Conservation (phyloP, 2,888 invertebrate genomes). For the Lithosia quadra region DNA sequence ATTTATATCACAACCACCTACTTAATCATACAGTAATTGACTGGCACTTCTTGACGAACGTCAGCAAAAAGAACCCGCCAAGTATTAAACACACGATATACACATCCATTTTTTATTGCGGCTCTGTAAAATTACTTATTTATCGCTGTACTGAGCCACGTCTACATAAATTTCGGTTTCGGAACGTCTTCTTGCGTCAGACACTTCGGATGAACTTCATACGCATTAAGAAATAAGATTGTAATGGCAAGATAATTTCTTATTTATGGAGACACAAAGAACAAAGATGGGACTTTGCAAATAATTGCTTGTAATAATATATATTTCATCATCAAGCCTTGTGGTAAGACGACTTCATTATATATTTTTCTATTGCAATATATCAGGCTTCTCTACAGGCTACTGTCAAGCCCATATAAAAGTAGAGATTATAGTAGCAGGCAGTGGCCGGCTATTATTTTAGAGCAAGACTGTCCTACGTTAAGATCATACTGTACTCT, state of each 20-base stretch:
- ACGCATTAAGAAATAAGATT: conserved; percentile 51
- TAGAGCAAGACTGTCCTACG: neutral
- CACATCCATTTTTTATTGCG: conserved; percentile 36
- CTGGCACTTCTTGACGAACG: conserved; percentile 65
- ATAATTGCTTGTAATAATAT: conserved; percentile 28
- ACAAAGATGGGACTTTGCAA: conserved; percentile 40
- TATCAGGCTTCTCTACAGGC: neutral
- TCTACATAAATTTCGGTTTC: conserved; percentile 58
- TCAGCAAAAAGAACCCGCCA: conserved; percentile 59
- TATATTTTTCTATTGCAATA: neutral
- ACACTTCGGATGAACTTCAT: conserved; percentile 46
- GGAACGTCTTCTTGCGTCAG: conserved; percentile 55
- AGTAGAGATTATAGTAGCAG: too few relatives aligned
- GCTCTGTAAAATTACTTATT: conserved; percentile 63
- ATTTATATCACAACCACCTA: conserved; percentile 67
- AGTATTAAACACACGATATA: conserved; percentile 10
- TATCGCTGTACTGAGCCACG: conserved; percentile 46
- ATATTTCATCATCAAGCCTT: neutral
- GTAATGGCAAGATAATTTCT: conserved; percentile 50
- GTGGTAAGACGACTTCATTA: neutral
- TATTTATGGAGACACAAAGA: conserved; percentile 49
- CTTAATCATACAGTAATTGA: conserved; percentile 71
- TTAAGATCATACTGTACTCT: neutral
- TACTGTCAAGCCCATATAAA: neutral
- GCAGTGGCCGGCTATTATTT: too few relatives aligned